These are phyloP conservation scores for Ganaspis brasiliensis DNA, from an alignment of 2,888 invertebrate genomes.

Conservation along the genomic window DNA sequence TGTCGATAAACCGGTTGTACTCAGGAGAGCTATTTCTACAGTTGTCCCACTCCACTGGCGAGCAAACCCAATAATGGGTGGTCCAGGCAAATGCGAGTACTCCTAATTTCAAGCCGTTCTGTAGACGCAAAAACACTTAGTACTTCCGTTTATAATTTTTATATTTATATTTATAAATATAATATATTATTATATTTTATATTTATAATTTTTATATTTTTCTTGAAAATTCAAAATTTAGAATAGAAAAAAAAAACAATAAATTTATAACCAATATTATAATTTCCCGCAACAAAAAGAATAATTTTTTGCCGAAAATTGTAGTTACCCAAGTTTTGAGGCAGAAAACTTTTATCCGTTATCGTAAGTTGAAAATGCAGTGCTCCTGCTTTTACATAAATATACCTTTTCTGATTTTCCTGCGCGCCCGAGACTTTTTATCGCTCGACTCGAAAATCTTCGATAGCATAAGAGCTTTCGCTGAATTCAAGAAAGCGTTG, in stretches of 20 bases:
- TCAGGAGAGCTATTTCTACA: too few relatives aligned
- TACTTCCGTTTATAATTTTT: too few relatives aligned
- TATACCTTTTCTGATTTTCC: background rate
- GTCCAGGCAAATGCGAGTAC: too few relatives aligned
- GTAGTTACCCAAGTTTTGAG: background rate
- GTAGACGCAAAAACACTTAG: too few relatives aligned
- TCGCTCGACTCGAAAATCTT: conserved; percentile 9
- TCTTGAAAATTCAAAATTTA: too few relatives aligned
- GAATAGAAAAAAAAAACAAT: background rate
- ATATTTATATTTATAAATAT: too few relatives aligned
- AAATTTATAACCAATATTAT: background rate
- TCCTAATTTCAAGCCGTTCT: too few relatives aligned
- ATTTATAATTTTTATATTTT: too few relatives aligned
- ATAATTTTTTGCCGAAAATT: background rate
- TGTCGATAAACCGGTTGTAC: too few relatives aligned
- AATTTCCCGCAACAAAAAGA: background rate
- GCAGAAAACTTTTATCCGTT: background rate
- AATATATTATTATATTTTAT: too few relatives aligned
- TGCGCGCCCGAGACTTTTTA: background rate
- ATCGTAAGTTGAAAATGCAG: background rate
- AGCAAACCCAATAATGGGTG: too few relatives aligned
- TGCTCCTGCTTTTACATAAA: background rate
- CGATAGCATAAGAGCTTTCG: conserved; percentile 3
- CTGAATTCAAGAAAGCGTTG: background rate
- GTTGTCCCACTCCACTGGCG: too few relatives aligned